Conservation (phyloP, 2,797 vertebrate species). For the Pygocentrus nattereri region DNA sequence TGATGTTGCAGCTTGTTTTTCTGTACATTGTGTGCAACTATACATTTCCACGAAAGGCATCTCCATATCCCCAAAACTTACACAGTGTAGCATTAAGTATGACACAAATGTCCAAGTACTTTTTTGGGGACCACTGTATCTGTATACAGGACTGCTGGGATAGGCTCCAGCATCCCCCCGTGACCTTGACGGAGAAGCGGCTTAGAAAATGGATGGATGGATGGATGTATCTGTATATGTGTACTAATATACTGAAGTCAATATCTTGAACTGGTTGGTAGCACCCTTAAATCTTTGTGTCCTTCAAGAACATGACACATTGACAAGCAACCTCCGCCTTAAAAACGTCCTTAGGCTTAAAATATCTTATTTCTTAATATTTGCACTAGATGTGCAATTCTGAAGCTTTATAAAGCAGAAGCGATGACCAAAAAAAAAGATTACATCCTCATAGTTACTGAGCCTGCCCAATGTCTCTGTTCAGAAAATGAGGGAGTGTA, state of each 20-base stretch:
- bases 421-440: not conserved
- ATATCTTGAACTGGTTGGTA: not conserved
- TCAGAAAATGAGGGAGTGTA: slow-evolving; percentile 50
- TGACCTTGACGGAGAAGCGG: too few relatives aligned
- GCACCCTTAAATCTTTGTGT: not conserved
- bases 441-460: slow-evolving; percentile 40
- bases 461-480: slow-evolving; percentile 29
- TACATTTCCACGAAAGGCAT: too few relatives aligned
- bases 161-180: too few relatives aligned
- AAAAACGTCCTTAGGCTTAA: not conserved
- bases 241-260: not conserved
- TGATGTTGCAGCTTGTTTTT: too few relatives aligned
- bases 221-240: not conserved
- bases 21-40: too few relatives aligned
- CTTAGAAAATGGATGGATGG: too few relatives aligned
- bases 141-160: too few relatives aligned
- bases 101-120: too few relatives aligned
- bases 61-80: too few relatives aligned
- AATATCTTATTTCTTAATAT: not conserved
- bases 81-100: too few relatives aligned
- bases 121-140: not conserved
- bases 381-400: slow-evolving; percentile 5
- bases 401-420: slow-evolving; percentile 1
- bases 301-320: not conserved
- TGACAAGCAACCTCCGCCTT: not conserved